Evolutionary conservation across 2,113 vertebrate species (phyloP).

Genomic region (Eulemur rufifrons): DNA sequence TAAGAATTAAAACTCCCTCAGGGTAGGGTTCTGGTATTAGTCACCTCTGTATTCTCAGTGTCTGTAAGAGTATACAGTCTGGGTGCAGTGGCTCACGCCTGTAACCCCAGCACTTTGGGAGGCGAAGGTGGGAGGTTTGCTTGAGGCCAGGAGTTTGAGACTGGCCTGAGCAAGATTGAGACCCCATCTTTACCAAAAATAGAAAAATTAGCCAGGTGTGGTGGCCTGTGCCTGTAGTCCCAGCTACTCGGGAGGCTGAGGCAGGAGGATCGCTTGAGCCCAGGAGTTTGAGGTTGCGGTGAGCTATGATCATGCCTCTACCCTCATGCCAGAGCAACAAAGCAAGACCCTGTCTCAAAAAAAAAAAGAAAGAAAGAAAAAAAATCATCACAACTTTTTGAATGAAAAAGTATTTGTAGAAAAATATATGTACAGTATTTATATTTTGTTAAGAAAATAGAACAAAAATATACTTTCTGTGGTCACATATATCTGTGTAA

Average conservation of each 20-base stretch:
- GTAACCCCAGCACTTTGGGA: not conserved
- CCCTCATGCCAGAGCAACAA: accelerated
- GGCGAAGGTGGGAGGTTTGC: not conserved
- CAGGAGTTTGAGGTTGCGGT: not conserved
- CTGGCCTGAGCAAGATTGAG: not conserved
- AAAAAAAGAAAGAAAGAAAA: not conserved
- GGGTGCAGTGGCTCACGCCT: not conserved
- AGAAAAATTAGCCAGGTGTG: not conserved
- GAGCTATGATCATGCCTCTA: not conserved
- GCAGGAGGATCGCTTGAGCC: not conserved
- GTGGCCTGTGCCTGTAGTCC: not conserved
- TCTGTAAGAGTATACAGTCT: not conserved
- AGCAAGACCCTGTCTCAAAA: not conserved
- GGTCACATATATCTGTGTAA: not conserved
- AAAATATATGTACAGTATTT: not conserved
- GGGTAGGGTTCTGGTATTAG: not conserved
- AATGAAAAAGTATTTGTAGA: not conserved
- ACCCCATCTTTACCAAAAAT: not conserved
- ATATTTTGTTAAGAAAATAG: not conserved
- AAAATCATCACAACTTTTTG: not conserved
- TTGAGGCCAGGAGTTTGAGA: not conserved
- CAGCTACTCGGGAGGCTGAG: not conserved
- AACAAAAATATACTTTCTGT: not conserved
- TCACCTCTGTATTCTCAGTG: not conserved
- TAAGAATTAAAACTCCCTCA: not conserved